Evolutionary conservation across 2,113 vertebrate species (phyloP).

Genomic region (Spea bombifrons): DNA sequence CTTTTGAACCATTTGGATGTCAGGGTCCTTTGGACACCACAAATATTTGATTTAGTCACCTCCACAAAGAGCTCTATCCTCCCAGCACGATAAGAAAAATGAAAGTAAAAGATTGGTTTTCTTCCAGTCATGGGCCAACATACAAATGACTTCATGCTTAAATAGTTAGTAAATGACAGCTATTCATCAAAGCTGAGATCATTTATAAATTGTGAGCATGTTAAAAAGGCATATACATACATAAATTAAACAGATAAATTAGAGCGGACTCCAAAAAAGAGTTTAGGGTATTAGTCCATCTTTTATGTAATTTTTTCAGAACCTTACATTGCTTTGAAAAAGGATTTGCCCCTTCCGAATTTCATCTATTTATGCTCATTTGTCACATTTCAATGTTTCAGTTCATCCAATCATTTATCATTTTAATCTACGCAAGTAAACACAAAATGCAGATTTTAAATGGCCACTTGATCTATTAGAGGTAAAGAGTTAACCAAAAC

Average conservation of each 20-base stretch:
- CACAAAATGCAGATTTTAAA: too few relatives aligned
- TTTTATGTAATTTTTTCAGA: too few relatives aligned
- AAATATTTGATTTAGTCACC: neutral
- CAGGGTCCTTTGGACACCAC: neutral
- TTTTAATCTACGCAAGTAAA: too few relatives aligned
- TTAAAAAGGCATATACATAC: slow-evolving; percentile 42
- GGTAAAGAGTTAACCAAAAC: too few relatives aligned
- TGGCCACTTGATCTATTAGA: too few relatives aligned
- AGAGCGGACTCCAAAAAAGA: slow-evolving; percentile 13
- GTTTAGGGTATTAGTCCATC: too few relatives aligned
- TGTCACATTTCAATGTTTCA: too few relatives aligned
- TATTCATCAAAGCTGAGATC: slow-evolving; percentile 46
- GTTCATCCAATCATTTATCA: too few relatives aligned
- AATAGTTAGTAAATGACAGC: slow-evolving; percentile 43
- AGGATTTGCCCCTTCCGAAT: too few relatives aligned
- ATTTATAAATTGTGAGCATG: slow-evolving; percentile 45
- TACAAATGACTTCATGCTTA: slow-evolving; percentile 49
- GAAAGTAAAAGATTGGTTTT: slow-evolving; percentile 32
- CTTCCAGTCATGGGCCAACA: slow-evolving; percentile 40
- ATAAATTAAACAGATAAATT: slow-evolving; percentile 48
- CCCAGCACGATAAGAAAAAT: slow-evolving; percentile 17
- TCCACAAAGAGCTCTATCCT: neutral
- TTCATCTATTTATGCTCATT: too few relatives aligned
- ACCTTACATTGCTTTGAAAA: too few relatives aligned
- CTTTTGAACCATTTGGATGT: neutral